These are phyloP conservation scores for Ancistrus triradiatus DNA, from an alignment of 2,113 vertebrate genomes.

Conservation along the genomic window DNA sequence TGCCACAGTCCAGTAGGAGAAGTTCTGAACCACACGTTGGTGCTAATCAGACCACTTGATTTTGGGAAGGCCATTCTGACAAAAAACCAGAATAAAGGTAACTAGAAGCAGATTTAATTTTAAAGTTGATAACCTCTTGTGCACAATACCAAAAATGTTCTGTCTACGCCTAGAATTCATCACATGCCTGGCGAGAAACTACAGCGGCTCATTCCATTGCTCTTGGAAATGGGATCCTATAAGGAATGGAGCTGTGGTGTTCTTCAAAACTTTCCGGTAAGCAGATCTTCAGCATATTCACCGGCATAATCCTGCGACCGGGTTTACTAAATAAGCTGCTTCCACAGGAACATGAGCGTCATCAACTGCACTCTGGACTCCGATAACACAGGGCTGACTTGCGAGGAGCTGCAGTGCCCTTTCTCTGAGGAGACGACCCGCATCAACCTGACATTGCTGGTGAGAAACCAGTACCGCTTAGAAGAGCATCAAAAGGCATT, in stretches of 20 bases:
- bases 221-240: conserved; percentile 53
- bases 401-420: conserved; percentile 51
- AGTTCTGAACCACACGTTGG: conserved; percentile 64
- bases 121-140: not conserved
- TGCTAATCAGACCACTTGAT: conserved; percentile 56
- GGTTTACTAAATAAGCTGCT: not conserved
- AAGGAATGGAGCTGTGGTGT: conserved; percentile 29
- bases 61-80: conserved; percentile 55
- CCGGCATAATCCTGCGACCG: not conserved
- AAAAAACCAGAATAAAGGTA: conserved; percentile 7
- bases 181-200: conserved; percentile 61
- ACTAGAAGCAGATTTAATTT: conserved; percentile 7
- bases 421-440: conserved; percentile 58
- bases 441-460: conserved; percentile 55
- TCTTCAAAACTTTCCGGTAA: conserved; percentile 56
- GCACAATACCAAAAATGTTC: not conserved
- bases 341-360: conserved; percentile 39
- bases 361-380: conserved; percentile 57
- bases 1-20: conserved; percentile 55
- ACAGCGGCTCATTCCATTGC: conserved; percentile 62
- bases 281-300: not conserved
- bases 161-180: conserved; percentile 53
- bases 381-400: conserved; percentile 50
- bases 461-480: conserved; percentile 49
- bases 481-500: conserved; percentile 61